phyloP scores from a whole-genome alignment of 2,113 vertebrate genomes.

The Zapornia atra region DNA sequence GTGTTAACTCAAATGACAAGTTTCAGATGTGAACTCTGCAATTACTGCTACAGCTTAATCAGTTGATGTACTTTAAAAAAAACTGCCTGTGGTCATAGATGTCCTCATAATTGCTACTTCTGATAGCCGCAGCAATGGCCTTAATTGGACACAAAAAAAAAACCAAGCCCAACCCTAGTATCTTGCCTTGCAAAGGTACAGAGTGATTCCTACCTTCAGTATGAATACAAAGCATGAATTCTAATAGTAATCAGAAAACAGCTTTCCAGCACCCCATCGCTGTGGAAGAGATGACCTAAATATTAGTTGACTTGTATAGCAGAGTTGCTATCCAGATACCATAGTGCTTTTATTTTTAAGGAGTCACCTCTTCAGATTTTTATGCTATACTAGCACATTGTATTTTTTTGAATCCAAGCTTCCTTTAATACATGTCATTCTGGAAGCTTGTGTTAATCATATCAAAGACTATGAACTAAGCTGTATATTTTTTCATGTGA shows the following conservation, averaged over 20 bases:
- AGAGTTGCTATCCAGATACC: background rate
- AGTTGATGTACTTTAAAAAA: slow-evolving; percentile 8
- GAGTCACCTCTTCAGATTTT: background rate
- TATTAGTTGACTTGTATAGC: background rate
- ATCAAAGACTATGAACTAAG: background rate
- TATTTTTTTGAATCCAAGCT: background rate
- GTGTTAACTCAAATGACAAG: background rate
- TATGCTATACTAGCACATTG: background rate
- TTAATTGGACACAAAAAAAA: background rate
- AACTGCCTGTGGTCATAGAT: slow-evolving; percentile 2
- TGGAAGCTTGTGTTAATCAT: background rate
- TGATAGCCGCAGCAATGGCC: background rate
- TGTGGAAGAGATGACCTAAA: background rate
- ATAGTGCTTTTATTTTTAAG: background rate
- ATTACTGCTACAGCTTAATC: slow-evolving; percentile 31
- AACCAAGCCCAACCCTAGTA: background rate
- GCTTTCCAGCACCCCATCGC: background rate
- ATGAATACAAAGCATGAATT: background rate
- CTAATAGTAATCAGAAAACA: background rate
- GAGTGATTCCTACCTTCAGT: background rate
- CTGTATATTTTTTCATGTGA: background rate
- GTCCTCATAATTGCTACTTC: slow-evolving; percentile 13
- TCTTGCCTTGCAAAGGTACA: background rate
- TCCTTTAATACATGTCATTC: background rate
- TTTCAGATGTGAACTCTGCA: background rate